These are phyloP conservation scores for Brachylomia viminalis DNA, from an alignment of 2,888 invertebrate genomes.

Conservation along the genomic window DNA sequence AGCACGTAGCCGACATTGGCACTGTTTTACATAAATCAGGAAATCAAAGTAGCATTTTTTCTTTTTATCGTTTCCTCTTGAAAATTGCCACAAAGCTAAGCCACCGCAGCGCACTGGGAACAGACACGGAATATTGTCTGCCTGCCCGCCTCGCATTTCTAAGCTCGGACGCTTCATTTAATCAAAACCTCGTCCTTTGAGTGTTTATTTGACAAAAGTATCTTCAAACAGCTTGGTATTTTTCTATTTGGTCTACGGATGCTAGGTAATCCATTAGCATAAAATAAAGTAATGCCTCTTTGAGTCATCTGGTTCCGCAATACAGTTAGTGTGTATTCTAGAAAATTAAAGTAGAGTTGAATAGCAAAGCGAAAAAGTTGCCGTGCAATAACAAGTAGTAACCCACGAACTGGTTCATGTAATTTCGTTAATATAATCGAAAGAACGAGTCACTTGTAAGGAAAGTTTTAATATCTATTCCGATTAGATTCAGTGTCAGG, in stretches of 20 bases:
- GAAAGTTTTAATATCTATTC: slow-evolving; percentile 91
- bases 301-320: background rate
- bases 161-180: slow-evolving; percentile 81
- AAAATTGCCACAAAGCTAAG: slow-evolving; percentile 75
- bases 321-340: too few species aligned
- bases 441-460: slow-evolving; percentile 83
- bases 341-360: slow-evolving; percentile 10
- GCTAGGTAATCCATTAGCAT: slow-evolving; percentile 61
- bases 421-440: slow-evolving; percentile 75
- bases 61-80: slow-evolving; percentile 75
- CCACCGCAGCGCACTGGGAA: slow-evolving; percentile 67
- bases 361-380: background rate
- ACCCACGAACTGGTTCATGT: slow-evolving; percentile 65
- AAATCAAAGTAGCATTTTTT: slow-evolving; percentile 77
- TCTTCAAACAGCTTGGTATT: slow-evolving; percentile 64
- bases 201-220: slow-evolving; percentile 80
- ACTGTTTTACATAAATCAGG: slow-evolving; percentile 76
- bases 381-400: slow-evolving; percentile 22
- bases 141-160: slow-evolving; percentile 75
- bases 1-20: slow-evolving; percentile 44
- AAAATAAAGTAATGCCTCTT: slow-evolving; percentile 49
- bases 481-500: slow-evolving; percentile 91
- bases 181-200: slow-evolving; percentile 79
- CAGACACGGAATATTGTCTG: slow-evolving; percentile 76
- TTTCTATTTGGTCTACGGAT: slow-evolving; percentile 54